Base-by-base conservation (phyloP, 2,888 invertebrate species). In the Ochropleura plecta region DNA sequence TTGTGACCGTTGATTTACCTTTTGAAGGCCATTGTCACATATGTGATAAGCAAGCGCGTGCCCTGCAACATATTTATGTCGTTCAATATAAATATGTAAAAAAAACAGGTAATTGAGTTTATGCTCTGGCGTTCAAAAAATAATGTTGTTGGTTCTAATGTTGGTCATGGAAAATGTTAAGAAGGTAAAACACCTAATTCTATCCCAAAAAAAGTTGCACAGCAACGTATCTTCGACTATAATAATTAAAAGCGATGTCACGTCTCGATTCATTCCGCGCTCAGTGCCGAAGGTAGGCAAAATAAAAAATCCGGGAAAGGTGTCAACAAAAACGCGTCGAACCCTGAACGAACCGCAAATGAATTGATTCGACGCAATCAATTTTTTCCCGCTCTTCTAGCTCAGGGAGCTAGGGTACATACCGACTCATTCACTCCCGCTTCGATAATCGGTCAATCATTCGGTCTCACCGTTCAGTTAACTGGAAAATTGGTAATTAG, bases 401-500 rank as follows among this genome's bases (percentile, higher is more conserved):
- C 64, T 70, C 51, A 0, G 65, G 60, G 60, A 62, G 57, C 46
- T 70, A 14, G 77, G 74, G 85, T 82, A 87, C 85, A 86, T 90
- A 90, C 89, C 85, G 88, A 89, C 90, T 93, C 94, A 92, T 92
- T 94, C 94, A 91, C 90, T 91, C 92, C 85, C 89, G 91, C 88
- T 89, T 91, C 94, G 95, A 95, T 95, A 95, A 93, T 92, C 94
- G 95, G 95, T 95, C 95, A 94, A 95, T 95, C 95, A 95, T 93
- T 94, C 91, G 91, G 93, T 93, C 94, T 95, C 91, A 93, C 94
- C 92, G 94, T 95, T 93, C 95, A 94, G 90, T 94, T 94, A 94
- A 92, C 95, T 94, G 95, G 95, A 96, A 96, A 96, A 96, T 96
- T 95, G 93, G 95, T 95, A 95, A 95, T 95, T 95, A 95, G 90